Percentiles rank a stretch among this genome's conserved stretches.
phyloP scores from a whole-genome alignment of 1,140 invertebrate genomes.

The Eciton burchellii region DNA sequence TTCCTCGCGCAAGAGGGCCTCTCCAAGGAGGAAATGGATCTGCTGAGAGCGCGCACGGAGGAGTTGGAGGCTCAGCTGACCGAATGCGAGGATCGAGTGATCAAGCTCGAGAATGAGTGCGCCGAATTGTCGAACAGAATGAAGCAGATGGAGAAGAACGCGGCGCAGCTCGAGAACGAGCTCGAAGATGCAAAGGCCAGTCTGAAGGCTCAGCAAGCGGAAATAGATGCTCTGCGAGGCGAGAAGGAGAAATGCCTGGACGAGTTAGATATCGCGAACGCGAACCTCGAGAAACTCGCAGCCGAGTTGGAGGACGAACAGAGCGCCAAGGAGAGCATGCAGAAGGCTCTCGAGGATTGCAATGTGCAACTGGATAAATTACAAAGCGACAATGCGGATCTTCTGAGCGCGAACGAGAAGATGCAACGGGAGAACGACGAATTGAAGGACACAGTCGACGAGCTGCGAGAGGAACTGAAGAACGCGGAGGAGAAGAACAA shows the following conservation, averaged over 20 bases:
- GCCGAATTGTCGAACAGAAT: conserved; percentile 40
- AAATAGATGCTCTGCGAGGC: background rate
- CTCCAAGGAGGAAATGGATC: conserved; percentile 60
- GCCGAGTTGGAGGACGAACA: conserved; percentile 4
- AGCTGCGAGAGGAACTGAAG: background rate
- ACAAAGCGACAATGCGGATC: conserved; percentile 22
- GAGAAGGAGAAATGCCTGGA: conserved; percentile 54
- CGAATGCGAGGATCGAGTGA: conserved; percentile 4
- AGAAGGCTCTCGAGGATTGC: background rate
- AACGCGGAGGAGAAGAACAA: background rate
- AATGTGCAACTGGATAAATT: conserved; percentile 15
- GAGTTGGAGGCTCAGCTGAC: conserved; percentile 62
- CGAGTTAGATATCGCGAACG: conserved; percentile 18
- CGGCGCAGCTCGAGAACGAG: conserved; percentile 38
- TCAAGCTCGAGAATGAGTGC: conserved; percentile 45
- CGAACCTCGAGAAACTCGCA: background rate
- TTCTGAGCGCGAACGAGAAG: background rate
- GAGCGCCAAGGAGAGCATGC: background rate
- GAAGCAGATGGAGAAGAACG: conserved; percentile 30
- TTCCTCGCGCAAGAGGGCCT: conserved; percentile 52
- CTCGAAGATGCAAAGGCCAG: conserved; percentile 21
- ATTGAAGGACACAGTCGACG: background rate
- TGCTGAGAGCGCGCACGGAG: conserved; percentile 44
- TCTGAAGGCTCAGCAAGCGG: conserved; percentile 9
- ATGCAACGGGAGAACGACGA: conserved; percentile 2